Evolutionary conservation across 1,140 invertebrate species (phyloP), one percentile per base, ranked within the genome.

Genomic region (Limonius californicus): DNA sequence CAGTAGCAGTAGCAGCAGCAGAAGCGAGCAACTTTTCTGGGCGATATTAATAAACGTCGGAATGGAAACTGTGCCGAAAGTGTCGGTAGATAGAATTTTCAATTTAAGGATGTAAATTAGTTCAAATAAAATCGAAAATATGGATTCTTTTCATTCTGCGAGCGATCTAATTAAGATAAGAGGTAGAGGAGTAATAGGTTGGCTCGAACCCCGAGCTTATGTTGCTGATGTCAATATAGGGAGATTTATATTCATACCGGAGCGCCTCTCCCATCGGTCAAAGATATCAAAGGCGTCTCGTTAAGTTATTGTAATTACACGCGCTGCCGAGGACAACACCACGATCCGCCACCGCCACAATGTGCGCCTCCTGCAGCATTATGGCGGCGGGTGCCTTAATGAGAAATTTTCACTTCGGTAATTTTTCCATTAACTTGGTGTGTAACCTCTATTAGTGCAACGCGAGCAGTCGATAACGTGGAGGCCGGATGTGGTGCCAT

Each of bases 81-180:
- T 50, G 45, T n/a, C 27, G 8, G 53, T 55, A 67, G 66, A 61
- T 62, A 63, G 54, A 66, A 43, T 71, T 71, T 72, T 72, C 70
- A 69, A 71, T 71, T 72, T 71, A 64, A 63, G 68, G 66, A 72
- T 72, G 71, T 72, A 72, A 72, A 72, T 72, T 72, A 72, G 71
- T 70, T 68, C 67, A 70, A 72, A 72, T 72, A 71, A 72, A 72
- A 72, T 72, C 69, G 69, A 72, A 72, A 72, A 72, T 72, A 72
- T 72, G 71, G 71, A 71, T 71, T 71, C 71, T 70, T 72, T 72
- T 72, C 71, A 72, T 71, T 72, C 68, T 66, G 63, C 60, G 53
- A 50, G 64, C 62, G 71, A 72, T 72, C 71, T 72, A 69, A 72
- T 72, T 72, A 70, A 72, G 71, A 72, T 72, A 57, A 57, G 55